These are phyloP conservation scores for Crossocerus cetratus DNA, from an alignment of 2,888 invertebrate species.

Conservation along the genomic window DNA sequence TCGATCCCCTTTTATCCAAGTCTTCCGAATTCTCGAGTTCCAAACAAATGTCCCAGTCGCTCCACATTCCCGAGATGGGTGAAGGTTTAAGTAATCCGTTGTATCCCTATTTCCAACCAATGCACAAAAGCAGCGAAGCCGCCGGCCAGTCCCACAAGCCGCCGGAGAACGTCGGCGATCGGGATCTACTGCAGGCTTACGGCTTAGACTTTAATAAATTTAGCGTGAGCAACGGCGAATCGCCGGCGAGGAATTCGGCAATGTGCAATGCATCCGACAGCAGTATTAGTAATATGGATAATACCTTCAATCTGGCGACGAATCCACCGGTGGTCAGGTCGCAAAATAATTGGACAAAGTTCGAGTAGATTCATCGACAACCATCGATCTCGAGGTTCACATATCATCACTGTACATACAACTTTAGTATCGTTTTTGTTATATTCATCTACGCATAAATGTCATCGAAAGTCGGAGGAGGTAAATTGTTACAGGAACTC, in stretches of 20 bases:
- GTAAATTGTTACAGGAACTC: conserved; percentile 13
- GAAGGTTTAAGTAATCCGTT: conserved; percentile 78
- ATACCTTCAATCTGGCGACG: conserved; percentile 70
- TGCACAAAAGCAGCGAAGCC: conserved; percentile 59
- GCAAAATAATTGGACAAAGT: conserved; percentile 81
- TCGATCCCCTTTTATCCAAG: conserved; percentile 82
- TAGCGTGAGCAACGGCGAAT: conserved; percentile 71
- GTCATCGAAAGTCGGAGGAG: conserved; percentile 18
- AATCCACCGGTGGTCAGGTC: conserved; percentile 76
- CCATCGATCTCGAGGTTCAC: conserved; percentile 19
- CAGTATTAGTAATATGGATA: conserved; percentile 68
- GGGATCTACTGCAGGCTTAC: conserved; percentile 85
- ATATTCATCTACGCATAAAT: conserved; percentile 24
- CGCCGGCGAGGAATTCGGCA: conserved; percentile 56
- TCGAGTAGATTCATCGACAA: conserved; percentile 77
- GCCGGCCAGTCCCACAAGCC: conserved; percentile 37
- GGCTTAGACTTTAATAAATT: conserved; percentile 84
- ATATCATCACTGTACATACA: conserved; percentile 59
- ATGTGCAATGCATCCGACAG: conserved; percentile 60
- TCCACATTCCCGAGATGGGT: conserved; percentile 70
- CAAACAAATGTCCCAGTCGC: conserved; percentile 75
- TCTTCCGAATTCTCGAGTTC: conserved; percentile 73
- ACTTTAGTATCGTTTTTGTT: conserved; percentile 43
- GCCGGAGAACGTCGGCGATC: conserved; percentile 78
- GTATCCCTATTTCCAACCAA: conserved; percentile 78